Evolutionary conservation across 2,797 vertebrate species (phyloP), one percentile per base, ranked within the genome.

Genomic region (Anguilla anguilla): DNA sequence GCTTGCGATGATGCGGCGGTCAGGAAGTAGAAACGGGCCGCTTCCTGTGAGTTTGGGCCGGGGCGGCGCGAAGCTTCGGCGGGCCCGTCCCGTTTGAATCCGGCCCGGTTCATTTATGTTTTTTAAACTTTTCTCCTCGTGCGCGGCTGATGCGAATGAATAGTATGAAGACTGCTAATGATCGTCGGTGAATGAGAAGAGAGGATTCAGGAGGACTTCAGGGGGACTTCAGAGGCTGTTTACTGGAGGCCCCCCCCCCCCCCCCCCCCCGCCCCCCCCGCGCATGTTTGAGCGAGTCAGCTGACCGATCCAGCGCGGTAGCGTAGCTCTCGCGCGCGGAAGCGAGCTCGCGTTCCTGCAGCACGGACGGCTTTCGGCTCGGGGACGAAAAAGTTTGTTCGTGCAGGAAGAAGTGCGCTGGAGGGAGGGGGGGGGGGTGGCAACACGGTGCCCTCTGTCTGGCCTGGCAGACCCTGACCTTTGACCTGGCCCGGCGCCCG

Each of bases 401-500:
- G 28, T 85, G 85, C 61, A 77, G 61, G 87, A 88, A 35, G 35
- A 35, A 35, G 35, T 35, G 35, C 35, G 35, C 1, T 31, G 31
- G 31, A 35, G 35, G 0, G 35, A 1, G 35, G 35, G 35, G 35
- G 35, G 1, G 35, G 74, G 79, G 83, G 10, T n/a, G 59, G 46
- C 55, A 84, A 74, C 59, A 85, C 79, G n/a, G 39, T 87, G 82
- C 39, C 69, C 39, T 86, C 85, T 88, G 39, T 89, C 88, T 87
- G 88, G 91, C 91, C 87, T 91, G 28, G 91, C 81, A 86, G 85
- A 90, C 90, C 89, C 88, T 57, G 69, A 64, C 90, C 88, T 91
- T 81, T 87, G 51, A 89, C 89, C 57, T 43, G 31, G 79, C 88
- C n/a, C 77, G 67, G 55, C 2, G 83, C 85, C 85, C 82, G 89